Percentiles rank a stretch among this genome's conserved stretches.
phyloP scores from a whole-genome alignment of 2,113 vertebrate species.

The Pseudopipra pipra region DNA sequence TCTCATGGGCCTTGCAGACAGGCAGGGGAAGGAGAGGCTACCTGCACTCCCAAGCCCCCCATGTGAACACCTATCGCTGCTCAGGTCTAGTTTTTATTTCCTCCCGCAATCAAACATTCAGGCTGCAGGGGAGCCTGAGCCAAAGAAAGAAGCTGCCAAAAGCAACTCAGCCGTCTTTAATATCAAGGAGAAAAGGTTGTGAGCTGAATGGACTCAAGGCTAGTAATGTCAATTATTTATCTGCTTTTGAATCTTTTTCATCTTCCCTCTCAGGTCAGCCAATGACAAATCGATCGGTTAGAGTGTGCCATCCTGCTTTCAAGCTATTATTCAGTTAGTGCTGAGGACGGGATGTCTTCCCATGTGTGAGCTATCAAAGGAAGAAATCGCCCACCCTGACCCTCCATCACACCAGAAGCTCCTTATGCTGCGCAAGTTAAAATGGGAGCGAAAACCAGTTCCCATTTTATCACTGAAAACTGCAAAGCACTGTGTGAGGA shows the following conservation, averaged over 20 bases:
- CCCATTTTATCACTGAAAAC: neutral
- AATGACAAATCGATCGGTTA: conserved; percentile 43
- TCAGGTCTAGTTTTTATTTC: neutral
- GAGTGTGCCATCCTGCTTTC: conserved; percentile 13
- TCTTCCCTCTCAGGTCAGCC: conserved; percentile 33
- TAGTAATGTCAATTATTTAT: conserved; percentile 50
- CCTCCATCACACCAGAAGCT: neutral
- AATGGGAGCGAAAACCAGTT: neutral
- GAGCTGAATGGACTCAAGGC: conserved; percentile 14
- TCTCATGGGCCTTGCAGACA: neutral
- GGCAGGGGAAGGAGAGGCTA: neutral
- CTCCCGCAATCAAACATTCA: neutral
- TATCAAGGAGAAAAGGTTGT: conserved; percentile 41
- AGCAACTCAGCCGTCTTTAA: conserved; percentile 24
- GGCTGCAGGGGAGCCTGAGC: neutral
- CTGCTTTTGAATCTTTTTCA: conserved; percentile 48
- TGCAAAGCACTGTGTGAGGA: neutral
- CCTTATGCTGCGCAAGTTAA: neutral
- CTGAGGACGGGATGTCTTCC: neutral
- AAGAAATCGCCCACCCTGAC: neutral
- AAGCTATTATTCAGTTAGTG: conserved; percentile 21
- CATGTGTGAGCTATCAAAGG: neutral
- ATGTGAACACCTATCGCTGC: rapidly evolving
- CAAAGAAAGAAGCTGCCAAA: conserved; percentile 36
- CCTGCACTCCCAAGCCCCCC: neutral